These are phyloP conservation scores for Sylvietta virens DNA, from an alignment of 2,113 vertebrate species.

Conservation along the genomic window DNA sequence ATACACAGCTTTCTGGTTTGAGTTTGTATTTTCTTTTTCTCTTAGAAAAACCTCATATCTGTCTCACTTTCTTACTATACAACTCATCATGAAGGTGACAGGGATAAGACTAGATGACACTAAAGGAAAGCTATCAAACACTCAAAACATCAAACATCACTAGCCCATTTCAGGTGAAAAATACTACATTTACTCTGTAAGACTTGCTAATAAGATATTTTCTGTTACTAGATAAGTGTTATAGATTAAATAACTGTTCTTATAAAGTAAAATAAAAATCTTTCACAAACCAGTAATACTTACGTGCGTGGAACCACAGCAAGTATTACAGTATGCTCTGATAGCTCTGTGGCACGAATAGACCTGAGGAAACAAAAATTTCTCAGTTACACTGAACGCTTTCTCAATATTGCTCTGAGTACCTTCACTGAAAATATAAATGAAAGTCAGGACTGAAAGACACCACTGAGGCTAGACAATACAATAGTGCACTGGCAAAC, in stretches of 20 bases:
- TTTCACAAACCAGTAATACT: slow-evolving; percentile 45
- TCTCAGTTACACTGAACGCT: not conserved
- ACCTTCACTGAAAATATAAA: not conserved
- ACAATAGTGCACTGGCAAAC: not conserved
- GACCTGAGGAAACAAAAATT: slow-evolving; percentile 73
- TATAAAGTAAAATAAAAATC: not conserved
- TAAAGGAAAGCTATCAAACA: not conserved
- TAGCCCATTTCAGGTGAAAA: not conserved
- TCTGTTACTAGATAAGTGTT: not conserved
- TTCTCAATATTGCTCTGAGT: not conserved
- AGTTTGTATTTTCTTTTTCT: not conserved
- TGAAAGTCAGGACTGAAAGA: not conserved
- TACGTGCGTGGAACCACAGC: slow-evolving; percentile 85
- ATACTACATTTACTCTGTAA: not conserved
- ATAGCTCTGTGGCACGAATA: slow-evolving; percentile 86
- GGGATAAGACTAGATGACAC: not conserved
- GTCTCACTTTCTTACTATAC: not conserved
- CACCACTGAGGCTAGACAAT: not conserved
- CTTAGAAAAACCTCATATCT: not conserved
- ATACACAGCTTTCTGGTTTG: not conserved
- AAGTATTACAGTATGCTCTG: slow-evolving; percentile 88
- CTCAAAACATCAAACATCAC: not conserved
- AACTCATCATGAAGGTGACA: not conserved
- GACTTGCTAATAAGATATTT: not conserved
- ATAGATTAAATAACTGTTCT: not conserved